Evolutionary conservation across 35 echinoderm and acorn worm species (phyloP).

Genomic region (Patiria miniata): DNA sequence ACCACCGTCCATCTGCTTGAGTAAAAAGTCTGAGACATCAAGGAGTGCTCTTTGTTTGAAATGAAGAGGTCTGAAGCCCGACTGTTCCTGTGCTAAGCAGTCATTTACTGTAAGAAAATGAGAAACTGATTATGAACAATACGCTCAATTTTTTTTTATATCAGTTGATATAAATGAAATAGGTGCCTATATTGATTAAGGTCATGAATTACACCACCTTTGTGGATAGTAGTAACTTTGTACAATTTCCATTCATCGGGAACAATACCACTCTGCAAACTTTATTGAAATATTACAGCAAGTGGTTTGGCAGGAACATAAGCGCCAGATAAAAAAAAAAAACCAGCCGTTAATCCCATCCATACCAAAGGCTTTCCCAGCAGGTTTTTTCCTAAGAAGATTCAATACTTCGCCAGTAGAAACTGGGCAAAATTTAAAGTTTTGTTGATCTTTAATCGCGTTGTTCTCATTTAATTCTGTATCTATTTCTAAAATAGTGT

Average conservation of each 20-base stretch:
- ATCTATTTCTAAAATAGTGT: background rate
- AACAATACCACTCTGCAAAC: background rate
- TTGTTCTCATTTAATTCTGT: background rate
- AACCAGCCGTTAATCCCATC: constrained; percentile 26
- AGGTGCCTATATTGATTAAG: constrained; percentile 23
- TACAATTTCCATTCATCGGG: too few relatives aligned
- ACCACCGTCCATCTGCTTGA: too few relatives aligned
- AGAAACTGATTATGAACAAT: constrained; percentile 30
- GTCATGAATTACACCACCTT: constrained; percentile 1
- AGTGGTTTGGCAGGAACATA: background rate
- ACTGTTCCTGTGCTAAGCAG: too few relatives aligned
- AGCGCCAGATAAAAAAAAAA: constrained; percentile 11
- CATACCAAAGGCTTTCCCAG: constrained; percentile 29
- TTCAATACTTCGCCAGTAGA: constrained; percentile 4
- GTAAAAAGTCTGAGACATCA: background rate
- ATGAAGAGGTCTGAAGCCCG: too few relatives aligned
- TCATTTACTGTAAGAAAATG: constrained; percentile 14
- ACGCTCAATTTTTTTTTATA: constrained; percentile 30
- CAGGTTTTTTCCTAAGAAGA: constrained; percentile 4
- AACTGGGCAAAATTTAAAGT: constrained; percentile 21
- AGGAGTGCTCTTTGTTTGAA: constrained; percentile 4
- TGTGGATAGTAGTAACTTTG: too few relatives aligned
- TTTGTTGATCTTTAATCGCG: background rate
- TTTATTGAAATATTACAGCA: constrained; percentile 15
- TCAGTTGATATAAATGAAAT: constrained; percentile 17